These are phyloP conservation scores for Vidua macroura DNA, from an alignment of 2,113 vertebrate species.

Conservation along the genomic window DNA sequence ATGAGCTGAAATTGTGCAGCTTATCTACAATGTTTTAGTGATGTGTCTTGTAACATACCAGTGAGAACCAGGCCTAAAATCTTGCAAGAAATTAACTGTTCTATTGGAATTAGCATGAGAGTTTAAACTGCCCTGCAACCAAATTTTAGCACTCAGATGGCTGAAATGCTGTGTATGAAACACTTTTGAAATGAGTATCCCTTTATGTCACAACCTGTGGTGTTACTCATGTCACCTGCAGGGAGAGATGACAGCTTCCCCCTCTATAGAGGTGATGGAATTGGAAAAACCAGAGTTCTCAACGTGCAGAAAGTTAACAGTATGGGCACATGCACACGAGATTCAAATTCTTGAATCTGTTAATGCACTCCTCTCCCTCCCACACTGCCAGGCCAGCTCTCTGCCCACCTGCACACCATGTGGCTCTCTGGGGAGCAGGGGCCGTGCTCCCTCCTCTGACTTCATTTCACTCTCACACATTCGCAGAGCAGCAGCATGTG, in stretches of 20 bases:
- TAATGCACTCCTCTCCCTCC: background rate
- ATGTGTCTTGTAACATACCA: background rate
- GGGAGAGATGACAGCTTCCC: background rate
- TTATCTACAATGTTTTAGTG: background rate
- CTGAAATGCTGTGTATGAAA: background rate
- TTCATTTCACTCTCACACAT: background rate
- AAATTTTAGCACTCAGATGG: background rate
- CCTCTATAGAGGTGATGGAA: background rate
- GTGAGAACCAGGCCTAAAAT: background rate
- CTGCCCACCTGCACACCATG: conserved; percentile 22
- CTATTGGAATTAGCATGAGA: background rate
- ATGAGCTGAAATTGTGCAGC: background rate
- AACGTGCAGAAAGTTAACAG: background rate
- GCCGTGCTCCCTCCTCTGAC: background rate
- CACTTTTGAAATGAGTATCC: background rate
- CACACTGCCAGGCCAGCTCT: background rate
- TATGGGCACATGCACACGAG: background rate
- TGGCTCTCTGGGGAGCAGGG: background rate
- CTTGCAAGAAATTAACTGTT: background rate
- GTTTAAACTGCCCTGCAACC: background rate
- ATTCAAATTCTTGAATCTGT: background rate
- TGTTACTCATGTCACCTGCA: background rate
- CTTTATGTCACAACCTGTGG: background rate
- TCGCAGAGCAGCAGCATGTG: background rate
- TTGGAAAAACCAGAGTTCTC: background rate